Conservation (phyloP, 2,113 vertebrate genomes). For the Motacilla tschutschensis region DNA sequence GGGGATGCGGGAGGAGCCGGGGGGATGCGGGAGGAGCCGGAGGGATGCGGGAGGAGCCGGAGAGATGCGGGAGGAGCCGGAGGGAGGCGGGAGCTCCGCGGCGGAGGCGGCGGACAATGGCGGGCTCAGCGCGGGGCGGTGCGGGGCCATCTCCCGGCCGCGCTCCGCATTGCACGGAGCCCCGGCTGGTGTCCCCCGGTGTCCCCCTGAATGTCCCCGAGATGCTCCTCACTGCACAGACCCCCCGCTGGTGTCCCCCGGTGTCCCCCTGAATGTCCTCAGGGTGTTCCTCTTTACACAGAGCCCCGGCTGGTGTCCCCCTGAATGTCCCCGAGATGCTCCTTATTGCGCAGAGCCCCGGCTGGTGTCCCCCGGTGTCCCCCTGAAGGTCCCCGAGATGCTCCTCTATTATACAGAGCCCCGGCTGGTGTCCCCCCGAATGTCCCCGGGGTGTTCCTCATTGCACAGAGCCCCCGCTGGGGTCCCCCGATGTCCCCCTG, state of each 20-base stretch:
- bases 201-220: not conserved
- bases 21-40: not conserved
- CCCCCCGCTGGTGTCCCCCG: not conserved
- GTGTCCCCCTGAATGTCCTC: not conserved
- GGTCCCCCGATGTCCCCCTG: no score
- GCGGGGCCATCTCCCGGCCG: slow-evolving; percentile 64
- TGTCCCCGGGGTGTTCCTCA: no score
- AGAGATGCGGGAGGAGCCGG: not conserved
- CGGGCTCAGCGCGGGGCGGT: not conserved
- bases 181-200: not conserved
- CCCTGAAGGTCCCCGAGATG: not conserved
- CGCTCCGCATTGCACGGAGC: not conserved
- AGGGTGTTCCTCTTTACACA: no score
- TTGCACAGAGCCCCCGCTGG: no score
- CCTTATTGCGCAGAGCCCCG: no score
- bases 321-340: no score
- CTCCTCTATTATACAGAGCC: not conserved
- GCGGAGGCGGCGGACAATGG: slow-evolving; percentile 12
- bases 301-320: no score
- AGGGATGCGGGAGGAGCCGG: not conserved
- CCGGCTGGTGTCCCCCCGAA: not conserved
- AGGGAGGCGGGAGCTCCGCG: not conserved
- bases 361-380: not conserved
- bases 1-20: not conserved
- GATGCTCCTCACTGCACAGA: no score